Percentiles rank a stretch among this genome's conserved stretches.
Conservation (phyloP, 2,113 vertebrate species). For the Tetrax tetrax region DNA sequence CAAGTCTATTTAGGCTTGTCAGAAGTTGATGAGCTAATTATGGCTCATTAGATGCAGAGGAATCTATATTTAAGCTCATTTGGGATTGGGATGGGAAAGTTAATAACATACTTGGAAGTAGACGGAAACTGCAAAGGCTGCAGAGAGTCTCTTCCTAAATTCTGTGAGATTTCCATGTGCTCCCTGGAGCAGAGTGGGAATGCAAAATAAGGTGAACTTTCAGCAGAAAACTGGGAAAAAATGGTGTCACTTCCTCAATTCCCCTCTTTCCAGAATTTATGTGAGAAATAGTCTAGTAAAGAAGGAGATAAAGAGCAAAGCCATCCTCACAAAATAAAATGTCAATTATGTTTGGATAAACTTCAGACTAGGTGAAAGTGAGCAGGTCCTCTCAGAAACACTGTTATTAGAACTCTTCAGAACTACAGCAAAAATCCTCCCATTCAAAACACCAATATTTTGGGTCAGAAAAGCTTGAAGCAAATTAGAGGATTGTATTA, state of each 20-base stretch:
- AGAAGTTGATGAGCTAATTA: conserved; percentile 38
- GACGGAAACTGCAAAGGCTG: background rate
- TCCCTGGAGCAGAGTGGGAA: background rate
- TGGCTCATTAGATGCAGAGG: background rate
- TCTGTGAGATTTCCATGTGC: background rate
- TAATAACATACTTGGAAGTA: background rate
- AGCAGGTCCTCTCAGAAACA: background rate
- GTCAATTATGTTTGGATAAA: background rate
- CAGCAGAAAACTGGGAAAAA: background rate
- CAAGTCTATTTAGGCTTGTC: conserved; percentile 30
- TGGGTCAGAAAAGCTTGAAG: background rate
- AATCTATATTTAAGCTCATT: conserved; percentile 40
- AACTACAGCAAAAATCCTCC: background rate
- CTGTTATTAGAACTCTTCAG: background rate
- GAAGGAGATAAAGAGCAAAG: background rate
- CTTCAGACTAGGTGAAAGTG: background rate
- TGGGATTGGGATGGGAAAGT: background rate
- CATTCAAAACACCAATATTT: background rate
- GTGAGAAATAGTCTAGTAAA: background rate
- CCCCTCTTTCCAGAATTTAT: background rate
- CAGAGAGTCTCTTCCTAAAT: background rate
- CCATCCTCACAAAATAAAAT: background rate
- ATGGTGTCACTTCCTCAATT: background rate
- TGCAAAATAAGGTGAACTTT: background rate
- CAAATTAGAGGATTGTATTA: background rate